phyloP scores from a whole-genome alignment of 1,140 invertebrate genomes.

The Drosophila arizonae region DNA sequence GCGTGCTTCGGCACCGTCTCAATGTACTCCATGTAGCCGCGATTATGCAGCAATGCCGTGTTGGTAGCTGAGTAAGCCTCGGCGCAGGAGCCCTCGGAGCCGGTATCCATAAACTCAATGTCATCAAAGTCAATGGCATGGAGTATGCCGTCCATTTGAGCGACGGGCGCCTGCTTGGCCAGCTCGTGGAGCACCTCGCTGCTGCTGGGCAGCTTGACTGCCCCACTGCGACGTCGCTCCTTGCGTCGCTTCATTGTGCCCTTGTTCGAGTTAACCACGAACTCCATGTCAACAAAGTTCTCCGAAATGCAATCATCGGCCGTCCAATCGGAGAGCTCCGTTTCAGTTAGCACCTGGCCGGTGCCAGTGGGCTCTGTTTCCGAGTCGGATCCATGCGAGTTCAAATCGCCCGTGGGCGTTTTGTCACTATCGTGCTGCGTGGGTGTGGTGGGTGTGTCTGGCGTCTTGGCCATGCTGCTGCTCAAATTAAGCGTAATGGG shows the following conservation, averaged over 20 bases:
- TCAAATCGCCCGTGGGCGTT: constrained; percentile 70
- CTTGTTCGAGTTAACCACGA: constrained; percentile 85
- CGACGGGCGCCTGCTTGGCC: constrained; percentile 74
- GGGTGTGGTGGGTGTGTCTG: constrained; percentile 72
- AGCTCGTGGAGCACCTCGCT: constrained; percentile 68
- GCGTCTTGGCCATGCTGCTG: constrained; percentile 56
- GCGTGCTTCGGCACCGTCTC: constrained; percentile 77
- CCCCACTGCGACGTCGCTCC: constrained; percentile 73
- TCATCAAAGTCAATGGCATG: constrained; percentile 82
- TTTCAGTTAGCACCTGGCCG: constrained; percentile 90
- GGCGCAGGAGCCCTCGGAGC: constrained; percentile 85
- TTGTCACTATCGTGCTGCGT: constrained; percentile 75
- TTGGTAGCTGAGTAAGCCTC: constrained; percentile 86
- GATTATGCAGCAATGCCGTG: constrained; percentile 84
- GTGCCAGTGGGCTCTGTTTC: constrained; percentile 86
- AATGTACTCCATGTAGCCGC: constrained; percentile 88
- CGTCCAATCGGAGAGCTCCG: constrained; percentile 93
- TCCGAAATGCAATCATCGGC: constrained; percentile 90
- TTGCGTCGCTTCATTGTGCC: constrained; percentile 84
- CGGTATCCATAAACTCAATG: constrained; percentile 91
- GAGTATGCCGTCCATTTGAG: constrained; percentile 70
- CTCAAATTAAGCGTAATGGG: constrained; percentile 67
- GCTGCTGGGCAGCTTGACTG: constrained; percentile 69
- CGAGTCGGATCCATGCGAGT: constrained; percentile 76
- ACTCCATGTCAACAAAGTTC: constrained; percentile 87